Evolutionary conservation across 92 coral and sea anemone species (phyloP), one percentile per base, ranked within the genome.

Genomic region (Zoanthus gigantus): DNA sequence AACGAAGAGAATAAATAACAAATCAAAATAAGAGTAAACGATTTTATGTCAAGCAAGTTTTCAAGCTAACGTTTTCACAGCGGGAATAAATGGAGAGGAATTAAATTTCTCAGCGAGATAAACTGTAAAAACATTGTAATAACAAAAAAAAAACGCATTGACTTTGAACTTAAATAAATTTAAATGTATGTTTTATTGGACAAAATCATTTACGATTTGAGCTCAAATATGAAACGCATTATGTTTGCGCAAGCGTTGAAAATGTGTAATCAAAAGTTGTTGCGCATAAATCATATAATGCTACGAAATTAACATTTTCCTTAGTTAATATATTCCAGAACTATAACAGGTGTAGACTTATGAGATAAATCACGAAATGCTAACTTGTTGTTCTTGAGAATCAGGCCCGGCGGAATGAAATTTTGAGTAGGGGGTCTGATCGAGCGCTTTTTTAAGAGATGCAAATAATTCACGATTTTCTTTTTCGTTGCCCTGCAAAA

Each of bases 311-410:
- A 6, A 63, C 29, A 17, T 63, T 63, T 63, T 17, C 31, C 29
- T 16, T 58, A 46, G 12, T 30, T 79, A 79, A 79, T 61, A 37
- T 60, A 79, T 79, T 71, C 83, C 16, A 50, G 42, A 31, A 50
- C 72, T 69, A 65, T 69, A 58, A 79, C 84, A 61, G 84, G 84
- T 79, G 84, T 79, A 37, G 72, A 61, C 14, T n/a, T 16, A 13
- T 4, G 46, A 61, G 46, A 30, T 65, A n/a, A 63, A 14, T 17
- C 30, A 63, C 29, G 84, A 79, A 79, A 57, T 79, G 72, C 56
- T 61, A 79, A 79, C n/a, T 8, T 63, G 69, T 63, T 37, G 42
- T 37, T 23, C 23, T 23, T 23, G 23, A 23, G 23, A 23, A 23
- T 23, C 23, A 23, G 23, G 23, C 23, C 23, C 23, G 23, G 23